Conservation (phyloP, 2,797 vertebrate species). For the Coregonus ussuriensis region DNA sequence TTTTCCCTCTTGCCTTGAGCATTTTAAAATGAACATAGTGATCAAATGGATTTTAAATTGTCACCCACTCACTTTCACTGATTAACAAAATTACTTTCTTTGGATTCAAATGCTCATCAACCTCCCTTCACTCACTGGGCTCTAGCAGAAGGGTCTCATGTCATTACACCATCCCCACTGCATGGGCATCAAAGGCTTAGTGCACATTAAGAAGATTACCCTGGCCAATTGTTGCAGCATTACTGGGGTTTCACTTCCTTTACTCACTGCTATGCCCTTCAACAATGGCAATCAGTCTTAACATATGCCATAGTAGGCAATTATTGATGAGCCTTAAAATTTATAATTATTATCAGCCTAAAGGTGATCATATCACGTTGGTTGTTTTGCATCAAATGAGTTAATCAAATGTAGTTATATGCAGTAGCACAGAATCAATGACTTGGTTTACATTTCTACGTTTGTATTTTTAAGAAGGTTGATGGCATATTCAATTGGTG, state of each 20-base stretch:
- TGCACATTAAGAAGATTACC: conserved; percentile 12
- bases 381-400: too few species aligned
- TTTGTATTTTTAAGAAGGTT: too few species aligned
- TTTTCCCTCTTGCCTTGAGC: background rate
- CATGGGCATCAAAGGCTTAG: background rate
- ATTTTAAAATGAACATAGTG: background rate
- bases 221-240: conserved; percentile 13
- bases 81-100: background rate
- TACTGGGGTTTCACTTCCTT: background rate
- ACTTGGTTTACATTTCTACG: too few species aligned
- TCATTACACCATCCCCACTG: conserved; percentile 1
- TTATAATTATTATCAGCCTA: too few species aligned
- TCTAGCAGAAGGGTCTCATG: background rate
- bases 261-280: background rate
- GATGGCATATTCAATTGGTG: background rate
- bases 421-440: too few species aligned
- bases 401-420: too few species aligned
- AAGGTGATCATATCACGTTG: too few species aligned
- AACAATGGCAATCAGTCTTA: background rate
- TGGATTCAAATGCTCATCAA: background rate
- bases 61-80: background rate
- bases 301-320: too few species aligned
- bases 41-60: background rate
- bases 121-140: background rate
- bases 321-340: too few species aligned